A percentile compares a stretch with the other conserved stretches of the same genome.
These are phyloP conservation scores for Catharus minimus DNA, from an alignment of 2,113 vertebrate species.

Conservation along the genomic window DNA sequence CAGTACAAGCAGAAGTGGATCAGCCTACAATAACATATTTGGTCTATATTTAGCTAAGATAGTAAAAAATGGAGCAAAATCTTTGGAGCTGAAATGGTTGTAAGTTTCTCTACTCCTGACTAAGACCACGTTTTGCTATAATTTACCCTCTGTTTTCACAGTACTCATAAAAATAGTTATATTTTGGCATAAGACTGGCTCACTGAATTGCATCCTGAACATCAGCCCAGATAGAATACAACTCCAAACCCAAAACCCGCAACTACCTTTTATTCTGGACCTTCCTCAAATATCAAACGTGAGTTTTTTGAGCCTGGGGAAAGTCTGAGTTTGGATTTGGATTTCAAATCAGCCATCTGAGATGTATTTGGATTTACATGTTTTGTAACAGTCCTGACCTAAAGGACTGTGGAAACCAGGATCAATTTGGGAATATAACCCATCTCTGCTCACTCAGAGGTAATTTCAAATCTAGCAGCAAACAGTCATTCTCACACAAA, in stretches of 20 bases:
- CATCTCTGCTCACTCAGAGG: background rate
- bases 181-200: background rate
- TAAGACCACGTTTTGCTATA: background rate
- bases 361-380: background rate
- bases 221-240: background rate
- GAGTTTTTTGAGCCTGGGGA: background rate
- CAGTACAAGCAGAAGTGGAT: background rate
- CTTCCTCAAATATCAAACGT: background rate
- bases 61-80: background rate
- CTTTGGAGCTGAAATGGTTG: background rate
- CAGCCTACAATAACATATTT: background rate
- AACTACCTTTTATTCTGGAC: background rate
- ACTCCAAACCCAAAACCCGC: background rate
- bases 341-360: background rate
- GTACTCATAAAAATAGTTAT: background rate
- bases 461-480: background rate
- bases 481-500: background rate
- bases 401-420: background rate
- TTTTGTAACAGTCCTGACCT: background rate
- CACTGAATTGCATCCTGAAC: background rate
- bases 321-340: background rate
- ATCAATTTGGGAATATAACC: background rate
- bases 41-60: background rate
- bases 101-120: background rate
- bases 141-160: background rate